phyloP scores from a whole-genome alignment of 2,888 invertebrate genomes.

The Tolmerus cingulatus region DNA sequence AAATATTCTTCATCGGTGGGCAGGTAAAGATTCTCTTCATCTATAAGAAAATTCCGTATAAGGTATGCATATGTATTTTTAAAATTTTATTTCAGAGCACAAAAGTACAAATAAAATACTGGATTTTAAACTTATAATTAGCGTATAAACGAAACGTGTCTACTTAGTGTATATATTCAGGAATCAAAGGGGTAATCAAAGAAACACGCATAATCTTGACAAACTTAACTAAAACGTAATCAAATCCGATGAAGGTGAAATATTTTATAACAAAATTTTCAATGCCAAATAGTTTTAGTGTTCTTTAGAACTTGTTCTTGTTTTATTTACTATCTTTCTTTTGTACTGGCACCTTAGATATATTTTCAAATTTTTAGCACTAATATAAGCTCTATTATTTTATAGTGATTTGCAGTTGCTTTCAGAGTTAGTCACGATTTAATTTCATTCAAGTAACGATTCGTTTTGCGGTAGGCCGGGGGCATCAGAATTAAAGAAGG shows the following conservation, averaged over 20 bases:
- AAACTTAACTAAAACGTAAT: background rate
- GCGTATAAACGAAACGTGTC: too few species aligned
- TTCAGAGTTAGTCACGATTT: background rate
- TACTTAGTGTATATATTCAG: too few species aligned
- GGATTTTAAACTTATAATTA: background rate
- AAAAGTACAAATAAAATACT: too few species aligned
- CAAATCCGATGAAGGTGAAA: background rate
- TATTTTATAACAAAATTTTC: background rate
- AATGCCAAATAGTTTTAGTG: background rate
- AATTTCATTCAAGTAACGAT: background rate
- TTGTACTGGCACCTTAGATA: too few species aligned
- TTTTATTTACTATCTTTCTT: background rate
- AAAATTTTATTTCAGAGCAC: background rate
- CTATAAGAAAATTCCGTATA: conserved; percentile 65
- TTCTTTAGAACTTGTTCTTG: background rate
- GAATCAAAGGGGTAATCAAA: background rate
- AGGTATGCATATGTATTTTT: background rate
- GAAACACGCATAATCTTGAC: background rate
- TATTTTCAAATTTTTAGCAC: too few species aligned
- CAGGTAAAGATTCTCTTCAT: conserved; percentile 69
- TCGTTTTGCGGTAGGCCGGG: background rate
- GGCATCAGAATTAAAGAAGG: background rate
- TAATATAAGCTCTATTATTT: too few species aligned
- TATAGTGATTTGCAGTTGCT: background rate
- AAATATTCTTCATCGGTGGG: conserved; percentile 78